Base-by-base conservation (phyloP, 1,140 invertebrate species). In the Drosophila mauritiana region DNA sequence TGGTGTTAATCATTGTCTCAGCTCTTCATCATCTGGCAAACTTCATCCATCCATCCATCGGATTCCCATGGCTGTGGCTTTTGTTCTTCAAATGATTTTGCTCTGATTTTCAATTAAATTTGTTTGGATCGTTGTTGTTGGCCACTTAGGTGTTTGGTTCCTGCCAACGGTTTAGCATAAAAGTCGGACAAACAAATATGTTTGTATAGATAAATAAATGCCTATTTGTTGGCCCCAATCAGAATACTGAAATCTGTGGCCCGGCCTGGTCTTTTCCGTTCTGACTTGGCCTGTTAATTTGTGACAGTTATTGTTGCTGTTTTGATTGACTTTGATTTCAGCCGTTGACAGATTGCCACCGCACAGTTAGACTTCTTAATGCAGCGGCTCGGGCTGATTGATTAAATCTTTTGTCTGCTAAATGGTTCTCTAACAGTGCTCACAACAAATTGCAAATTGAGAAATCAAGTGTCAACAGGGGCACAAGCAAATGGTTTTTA, bases 31-130 rank as follows among this genome's bases (percentile, higher is more conserved):
- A 59, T 34, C 59, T 43, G 42, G 31, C 68, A 54, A 63, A 63
- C 25, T 81, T 76, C 49, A 39, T 39, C 37, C 13, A 61, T 78
- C 72, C 64, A 48, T 76, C 56, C 63, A 56, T 64, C 40, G 63
- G 54, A 45, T 65, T 64, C 25, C 53, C 12, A 43, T 27, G 53
- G 48, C 25, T 42, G 52, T 43, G n/a, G 58, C 58, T 48, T 51
- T 68, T 69, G 46, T 88, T 68, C 58, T 81, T 17, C 57, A 56
- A 76, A 79, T 70, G 75, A 73, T 64, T 85, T 85, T 46, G 65
- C 64, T 63, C 58, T 72, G 82, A 79, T 82, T 86, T 86, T 86
- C 82, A 86, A 86, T 86, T 86, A 86, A 76, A 76, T 81, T 49
- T 68, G 56, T 88, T 55, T 67, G 17, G 39, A 49, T 48, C 62